Evolutionary conservation across 2,113 vertebrate genomes (phyloP), one percentile per base, ranked within the genome.

Genomic region (Cephalopterus ornatus): DNA sequence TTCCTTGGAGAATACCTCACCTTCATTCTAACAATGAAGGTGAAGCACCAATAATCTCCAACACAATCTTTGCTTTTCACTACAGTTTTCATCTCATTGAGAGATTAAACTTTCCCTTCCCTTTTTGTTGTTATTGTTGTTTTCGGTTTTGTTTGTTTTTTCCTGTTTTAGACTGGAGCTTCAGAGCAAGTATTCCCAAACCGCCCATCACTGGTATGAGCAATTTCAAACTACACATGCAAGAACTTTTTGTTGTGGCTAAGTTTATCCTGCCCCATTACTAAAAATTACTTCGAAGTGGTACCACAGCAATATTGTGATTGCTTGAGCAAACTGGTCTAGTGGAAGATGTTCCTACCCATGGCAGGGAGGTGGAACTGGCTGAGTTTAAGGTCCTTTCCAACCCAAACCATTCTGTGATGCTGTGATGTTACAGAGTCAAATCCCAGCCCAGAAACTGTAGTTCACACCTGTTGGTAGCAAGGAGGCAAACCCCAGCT

Each of bases 191-290:
- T 39, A 18, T 52, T 70, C 61, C 84, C 65, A 55, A 70, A 56
- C 12, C 2, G 16, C 16, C 23, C 37, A 30, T 24, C 32, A 39
- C 6, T 1, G 6, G 9, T 5, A 2, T 0, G 17, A 88, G 12
- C 14, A 42, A 53, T 18, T 75, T 44, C 21, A 62, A 89, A 42
- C 12, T 21, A 39, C 5, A 62, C 7, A 42, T 5, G 2, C 12
- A 46, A 23, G 35, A 65, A 49, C 8, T 24, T 47, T 62, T 62
- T 52, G 27, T 35, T 6, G 8, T 3, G 10, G 35, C 3, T 15
- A 61, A 27, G 0, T 85, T 81, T 47, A 74, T 32, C 35, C n/a
- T 10, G 62, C 15, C 4, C 22, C 63, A 46, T 24, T 16, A 24
- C 14, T 19, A 44, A 46, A 73, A 65, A 32, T 5, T 3, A 30